phyloP scores from a whole-genome alignment of 2,113 vertebrate species.

The Mustelus asterias region DNA sequence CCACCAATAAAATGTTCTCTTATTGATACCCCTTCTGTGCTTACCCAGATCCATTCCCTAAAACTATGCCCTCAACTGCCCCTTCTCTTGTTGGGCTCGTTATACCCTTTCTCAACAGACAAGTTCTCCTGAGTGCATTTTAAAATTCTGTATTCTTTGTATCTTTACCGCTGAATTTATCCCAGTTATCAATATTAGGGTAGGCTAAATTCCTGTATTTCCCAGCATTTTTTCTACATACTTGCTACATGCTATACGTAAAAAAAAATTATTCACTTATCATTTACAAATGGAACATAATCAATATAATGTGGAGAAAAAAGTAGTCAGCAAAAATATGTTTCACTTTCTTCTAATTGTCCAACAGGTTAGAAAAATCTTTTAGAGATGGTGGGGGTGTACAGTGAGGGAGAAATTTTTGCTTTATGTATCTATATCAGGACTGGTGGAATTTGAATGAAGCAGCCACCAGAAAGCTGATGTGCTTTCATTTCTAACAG shows the following conservation, averaged over 20 bases:
- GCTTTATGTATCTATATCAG: not conserved
- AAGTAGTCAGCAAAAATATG: not conserved
- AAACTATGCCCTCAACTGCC: not conserved
- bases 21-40: not conserved
- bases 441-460: not conserved
- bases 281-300: not conserved
- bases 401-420: not conserved
- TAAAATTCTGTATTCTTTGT: not conserved
- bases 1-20: not conserved
- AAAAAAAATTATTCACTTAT: not conserved
- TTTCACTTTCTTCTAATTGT: not conserved
- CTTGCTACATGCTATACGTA: not conserved
- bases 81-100: not conserved
- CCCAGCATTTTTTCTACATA: not conserved
- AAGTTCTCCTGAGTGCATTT: not conserved
- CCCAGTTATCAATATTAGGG: not conserved
- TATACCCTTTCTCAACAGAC: not conserved
- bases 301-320: not conserved
- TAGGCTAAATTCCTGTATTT: not conserved
- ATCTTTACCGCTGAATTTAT: not conserved
- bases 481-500: too few relatives aligned
- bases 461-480: not conserved
- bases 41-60: not conserved
- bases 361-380: not conserved
- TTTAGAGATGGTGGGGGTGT: not conserved